phyloP scores from a whole-genome alignment of 2,797 vertebrate genomes.

The Melanotaenia parkinsoni region DNA sequence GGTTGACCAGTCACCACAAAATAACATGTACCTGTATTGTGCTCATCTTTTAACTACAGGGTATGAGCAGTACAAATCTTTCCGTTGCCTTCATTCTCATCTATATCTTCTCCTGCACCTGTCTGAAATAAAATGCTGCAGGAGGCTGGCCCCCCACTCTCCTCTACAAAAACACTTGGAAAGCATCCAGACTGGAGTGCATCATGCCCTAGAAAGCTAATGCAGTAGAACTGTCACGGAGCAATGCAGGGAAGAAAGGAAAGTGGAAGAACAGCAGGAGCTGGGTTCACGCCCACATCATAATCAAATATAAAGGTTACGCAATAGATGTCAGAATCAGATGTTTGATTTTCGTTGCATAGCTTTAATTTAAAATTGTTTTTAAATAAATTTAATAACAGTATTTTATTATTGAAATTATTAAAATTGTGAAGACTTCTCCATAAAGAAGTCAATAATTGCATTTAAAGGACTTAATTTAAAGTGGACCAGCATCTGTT shows the following conservation, averaged over 20 bases:
- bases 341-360: conserved; percentile 16
- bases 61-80: conserved; percentile 16
- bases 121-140: conserved; percentile 67
- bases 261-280: conserved; percentile 58
- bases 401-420: not conserved
- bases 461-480: no score
- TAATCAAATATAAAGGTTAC: conserved; percentile 42
- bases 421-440: no score
- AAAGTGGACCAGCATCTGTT: no score
- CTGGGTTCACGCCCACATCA: conserved; percentile 57
- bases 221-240: conserved; percentile 77
- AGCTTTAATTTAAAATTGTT: not conserved
- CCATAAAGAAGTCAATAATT: no score
- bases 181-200: conserved; percentile 61
- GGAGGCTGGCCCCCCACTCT: conserved; percentile 45
- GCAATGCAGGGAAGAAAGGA: conserved; percentile 69
- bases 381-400: not conserved
- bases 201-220: conserved; percentile 73
- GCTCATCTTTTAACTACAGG: conserved; percentile 19
- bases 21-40: conserved; percentile 3
- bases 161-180: conserved; percentile 65
- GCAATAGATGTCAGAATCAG: conserved; percentile 25
- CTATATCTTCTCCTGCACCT: conserved; percentile 48
- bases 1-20: conserved; percentile 21
- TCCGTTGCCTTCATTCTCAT: conserved; percentile 19